Evolutionary conservation across 2,797 vertebrate genomes (phyloP).

Genomic region (Coreius guichenoti): DNA sequence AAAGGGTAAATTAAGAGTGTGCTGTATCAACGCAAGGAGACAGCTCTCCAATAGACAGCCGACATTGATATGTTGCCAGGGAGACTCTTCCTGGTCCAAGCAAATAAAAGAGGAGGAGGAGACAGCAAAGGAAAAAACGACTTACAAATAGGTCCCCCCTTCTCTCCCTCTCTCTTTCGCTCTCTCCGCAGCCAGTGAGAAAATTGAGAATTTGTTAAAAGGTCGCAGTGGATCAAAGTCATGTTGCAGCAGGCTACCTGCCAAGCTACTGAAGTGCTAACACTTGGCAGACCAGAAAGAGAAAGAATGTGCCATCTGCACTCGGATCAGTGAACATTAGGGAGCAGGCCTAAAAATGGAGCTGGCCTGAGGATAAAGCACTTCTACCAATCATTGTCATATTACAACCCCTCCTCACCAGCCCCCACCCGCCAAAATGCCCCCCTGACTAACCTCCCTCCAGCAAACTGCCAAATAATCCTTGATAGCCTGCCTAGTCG

Average conservation of each 20-base stretch:
- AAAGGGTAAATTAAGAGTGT: slow-evolving; percentile 63
- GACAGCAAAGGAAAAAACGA: slow-evolving; percentile 31
- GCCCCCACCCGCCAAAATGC: slow-evolving; percentile 28
- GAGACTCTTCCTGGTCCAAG: slow-evolving; percentile 62
- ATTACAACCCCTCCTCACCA: slow-evolving; percentile 50
- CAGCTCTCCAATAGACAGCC: slow-evolving; percentile 71
- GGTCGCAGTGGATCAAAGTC: slow-evolving; percentile 78
- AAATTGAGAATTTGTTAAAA: slow-evolving; percentile 79
- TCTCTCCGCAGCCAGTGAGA: slow-evolving; percentile 60
- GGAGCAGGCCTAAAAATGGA: slow-evolving; percentile 65
- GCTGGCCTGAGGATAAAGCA: slow-evolving; percentile 57
- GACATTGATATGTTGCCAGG: slow-evolving; percentile 67
- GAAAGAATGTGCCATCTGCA: slow-evolving; percentile 69
- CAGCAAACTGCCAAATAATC: slow-evolving; percentile 55
- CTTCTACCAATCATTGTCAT: slow-evolving; percentile 64
- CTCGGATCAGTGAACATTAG: slow-evolving; percentile 68
- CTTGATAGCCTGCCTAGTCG: slow-evolving; percentile 53
- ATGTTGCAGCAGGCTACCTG: slow-evolving; percentile 71
- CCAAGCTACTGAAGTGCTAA: slow-evolving; percentile 66
- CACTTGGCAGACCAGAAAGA: slow-evolving; percentile 65
- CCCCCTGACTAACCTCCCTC: slow-evolving; percentile 33
- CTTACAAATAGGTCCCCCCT: slow-evolving; percentile 53
- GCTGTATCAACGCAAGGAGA: slow-evolving; percentile 66
- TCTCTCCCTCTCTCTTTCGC: slow-evolving; percentile 38
- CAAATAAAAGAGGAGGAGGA: slow-evolving; percentile 58